Evolutionary conservation across 2,797 vertebrate species (phyloP).

Genomic region (Vultur gryphus): DNA sequence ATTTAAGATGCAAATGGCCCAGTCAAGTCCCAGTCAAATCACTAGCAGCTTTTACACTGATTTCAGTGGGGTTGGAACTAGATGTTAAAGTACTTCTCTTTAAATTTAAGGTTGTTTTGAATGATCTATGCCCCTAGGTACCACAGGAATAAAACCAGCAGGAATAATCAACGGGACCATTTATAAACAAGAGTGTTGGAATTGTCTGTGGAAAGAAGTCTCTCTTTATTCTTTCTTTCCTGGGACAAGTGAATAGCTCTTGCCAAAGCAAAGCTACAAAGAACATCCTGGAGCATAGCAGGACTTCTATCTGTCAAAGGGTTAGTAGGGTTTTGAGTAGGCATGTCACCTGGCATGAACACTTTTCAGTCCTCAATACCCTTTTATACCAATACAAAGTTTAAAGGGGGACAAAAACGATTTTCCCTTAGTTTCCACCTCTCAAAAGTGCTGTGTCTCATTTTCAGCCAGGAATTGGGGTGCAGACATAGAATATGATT

Average conservation of each 20-base stretch:
- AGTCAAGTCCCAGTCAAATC: background rate
- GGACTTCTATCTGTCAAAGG: background rate
- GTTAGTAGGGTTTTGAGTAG: background rate
- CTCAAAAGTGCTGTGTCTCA: background rate
- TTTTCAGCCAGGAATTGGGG: background rate
- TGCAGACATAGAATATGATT: background rate
- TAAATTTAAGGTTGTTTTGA: background rate
- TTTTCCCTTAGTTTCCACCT: background rate
- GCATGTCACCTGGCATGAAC: background rate
- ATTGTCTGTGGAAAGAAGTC: background rate
- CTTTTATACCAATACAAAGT: background rate
- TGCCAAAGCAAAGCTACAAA: background rate
- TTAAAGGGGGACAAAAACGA: background rate
- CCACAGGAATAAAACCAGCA: background rate
- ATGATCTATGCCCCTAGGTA: background rate
- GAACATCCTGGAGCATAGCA: background rate
- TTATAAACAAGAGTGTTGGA: background rate
- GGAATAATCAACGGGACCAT: background rate
- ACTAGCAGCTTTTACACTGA: background rate
- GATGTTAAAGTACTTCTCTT: background rate
- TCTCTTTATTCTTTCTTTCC: background rate
- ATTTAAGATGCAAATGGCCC: background rate
- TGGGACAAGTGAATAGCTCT: background rate
- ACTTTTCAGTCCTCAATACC: background rate
- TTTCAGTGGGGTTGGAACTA: background rate